Evolutionary conservation across 2,113 vertebrate genomes (phyloP).

Genomic region (Helogale parvula): DNA sequence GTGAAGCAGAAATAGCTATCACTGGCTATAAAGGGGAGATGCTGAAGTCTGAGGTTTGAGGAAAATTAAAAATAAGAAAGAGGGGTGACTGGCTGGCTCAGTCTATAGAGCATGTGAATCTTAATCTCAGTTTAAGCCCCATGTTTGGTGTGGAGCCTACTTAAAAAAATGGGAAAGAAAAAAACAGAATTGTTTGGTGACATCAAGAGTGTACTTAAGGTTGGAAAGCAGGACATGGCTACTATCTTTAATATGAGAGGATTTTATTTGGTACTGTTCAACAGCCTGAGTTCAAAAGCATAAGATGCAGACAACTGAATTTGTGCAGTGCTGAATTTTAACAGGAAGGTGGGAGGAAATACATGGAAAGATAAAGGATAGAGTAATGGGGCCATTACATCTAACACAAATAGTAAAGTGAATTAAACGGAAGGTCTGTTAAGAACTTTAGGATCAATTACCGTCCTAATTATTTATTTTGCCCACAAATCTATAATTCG

Average conservation of each 20-base stretch:
- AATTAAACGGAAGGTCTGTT: neutral
- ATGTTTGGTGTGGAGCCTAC: neutral
- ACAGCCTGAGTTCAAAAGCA: neutral
- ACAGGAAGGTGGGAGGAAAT: neutral
- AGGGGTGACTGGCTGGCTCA: neutral
- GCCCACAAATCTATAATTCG: neutral
- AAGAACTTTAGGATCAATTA: neutral
- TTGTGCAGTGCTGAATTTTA: neutral
- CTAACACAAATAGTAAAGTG: neutral
- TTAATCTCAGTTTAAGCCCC: neutral
- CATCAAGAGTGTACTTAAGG: neutral
- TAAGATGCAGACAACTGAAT: neutral
- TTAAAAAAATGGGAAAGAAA: neutral
- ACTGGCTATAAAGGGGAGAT: neutral
- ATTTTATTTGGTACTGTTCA: neutral
- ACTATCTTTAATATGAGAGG: neutral
- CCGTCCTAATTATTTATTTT: neutral
- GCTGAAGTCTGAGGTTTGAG: neutral
- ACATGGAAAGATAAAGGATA: neutral
- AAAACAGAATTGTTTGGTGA: neutral
- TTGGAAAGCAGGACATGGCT: neutral
- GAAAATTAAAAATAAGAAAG: neutral
- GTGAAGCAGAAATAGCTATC: neutral
- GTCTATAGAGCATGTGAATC: neutral
- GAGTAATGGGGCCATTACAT: neutral